These are phyloP conservation scores for Lophura nycthemera DNA, from an alignment of 2,113 vertebrate genomes.

Conservation along the genomic window DNA sequence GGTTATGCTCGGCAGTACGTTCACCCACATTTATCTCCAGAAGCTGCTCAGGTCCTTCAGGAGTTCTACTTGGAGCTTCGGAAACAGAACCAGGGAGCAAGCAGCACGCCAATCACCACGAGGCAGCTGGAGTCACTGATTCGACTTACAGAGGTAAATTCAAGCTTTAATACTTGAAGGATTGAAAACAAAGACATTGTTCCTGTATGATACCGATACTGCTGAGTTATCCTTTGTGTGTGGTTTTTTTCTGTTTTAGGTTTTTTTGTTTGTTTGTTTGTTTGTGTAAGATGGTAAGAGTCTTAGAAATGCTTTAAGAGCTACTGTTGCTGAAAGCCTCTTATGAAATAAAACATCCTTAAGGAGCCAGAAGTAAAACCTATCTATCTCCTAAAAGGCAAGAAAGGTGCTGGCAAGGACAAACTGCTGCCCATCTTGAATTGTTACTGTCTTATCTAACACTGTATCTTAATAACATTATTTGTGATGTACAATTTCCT, in stretches of 20 bases:
- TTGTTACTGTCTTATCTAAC: not conserved
- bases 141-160: conserved; percentile 89
- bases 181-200: not conserved
- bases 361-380: not conserved
- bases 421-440: not conserved
- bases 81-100: conserved; percentile 86
- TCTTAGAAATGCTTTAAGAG: not conserved
- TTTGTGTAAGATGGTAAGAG: not conserved
- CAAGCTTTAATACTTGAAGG: not conserved
- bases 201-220: not conserved
- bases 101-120: conserved; percentile 94
- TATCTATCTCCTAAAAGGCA: not conserved
- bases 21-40: conserved; percentile 84
- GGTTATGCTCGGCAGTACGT: conserved; percentile 96
- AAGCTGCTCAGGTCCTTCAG: conserved; percentile 90
- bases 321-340: not conserved
- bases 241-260: not conserved
- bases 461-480: rapidly evolving
- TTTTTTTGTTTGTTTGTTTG: not conserved
- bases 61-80: conserved; percentile 94
- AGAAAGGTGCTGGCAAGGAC: not conserved
- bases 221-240: not conserved
- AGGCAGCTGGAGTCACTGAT: conserved; percentile 95
- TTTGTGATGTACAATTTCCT: not conserved
- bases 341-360: not conserved